Evolutionary conservation across 2,797 vertebrate species (phyloP).

Genomic region (Monodelphis domestica): DNA sequence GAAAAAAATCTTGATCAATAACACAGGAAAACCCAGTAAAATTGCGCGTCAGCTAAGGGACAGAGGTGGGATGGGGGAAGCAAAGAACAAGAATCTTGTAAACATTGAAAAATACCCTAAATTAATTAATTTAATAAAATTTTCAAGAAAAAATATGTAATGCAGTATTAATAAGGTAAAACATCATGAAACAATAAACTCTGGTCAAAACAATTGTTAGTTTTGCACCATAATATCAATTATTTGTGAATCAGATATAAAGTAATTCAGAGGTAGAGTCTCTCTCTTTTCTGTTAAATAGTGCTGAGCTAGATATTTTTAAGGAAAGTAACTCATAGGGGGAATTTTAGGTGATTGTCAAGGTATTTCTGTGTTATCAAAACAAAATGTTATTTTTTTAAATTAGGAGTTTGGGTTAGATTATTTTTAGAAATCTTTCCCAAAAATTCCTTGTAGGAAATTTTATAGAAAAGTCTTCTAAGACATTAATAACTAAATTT

Average conservation of each 20-base stretch:
- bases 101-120: too few species aligned
- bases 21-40: too few species aligned
- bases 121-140: too few species aligned
- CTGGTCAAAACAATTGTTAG: background rate
- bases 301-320: background rate
- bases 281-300: background rate
- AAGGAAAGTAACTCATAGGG: background rate
- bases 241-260: too few species aligned
- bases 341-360: background rate
- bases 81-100: too few species aligned
- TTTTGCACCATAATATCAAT: background rate
- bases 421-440: background rate
- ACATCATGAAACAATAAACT: background rate
- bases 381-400: background rate
- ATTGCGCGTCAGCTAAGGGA: too few species aligned
- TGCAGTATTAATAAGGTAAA: background rate
- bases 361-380: background rate
- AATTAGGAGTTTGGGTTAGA: background rate
- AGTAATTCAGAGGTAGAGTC: too few species aligned
- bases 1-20: too few species aligned
- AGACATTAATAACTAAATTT: background rate
- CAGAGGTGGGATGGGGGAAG: too few species aligned
- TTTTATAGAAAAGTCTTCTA: constrained; percentile 12
- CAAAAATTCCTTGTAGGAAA: background rate
- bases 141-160: too few species aligned